Percentiles rank a stretch among this genome's conserved stretches.
These are phyloP conservation scores for Neodiprion fabricii DNA, from an alignment of 1,140 invertebrate genomes.

Conservation along the genomic window DNA sequence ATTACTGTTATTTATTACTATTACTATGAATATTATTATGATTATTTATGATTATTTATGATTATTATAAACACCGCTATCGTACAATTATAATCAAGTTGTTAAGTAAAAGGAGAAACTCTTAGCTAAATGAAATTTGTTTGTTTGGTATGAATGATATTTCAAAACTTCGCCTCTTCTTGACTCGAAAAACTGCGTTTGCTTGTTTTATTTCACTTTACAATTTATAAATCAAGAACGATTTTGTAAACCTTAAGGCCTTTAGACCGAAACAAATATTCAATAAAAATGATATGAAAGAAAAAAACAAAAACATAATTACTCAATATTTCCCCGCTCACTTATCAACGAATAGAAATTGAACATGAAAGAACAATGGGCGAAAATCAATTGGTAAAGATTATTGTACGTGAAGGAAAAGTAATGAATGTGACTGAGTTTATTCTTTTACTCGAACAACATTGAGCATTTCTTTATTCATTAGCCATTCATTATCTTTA, in stretches of 20 bases:
- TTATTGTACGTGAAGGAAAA: not conserved
- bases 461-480: conserved; percentile 49
- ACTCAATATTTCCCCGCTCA: not conserved
- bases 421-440: not conserved
- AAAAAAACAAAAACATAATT: not conserved
- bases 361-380: not conserved
- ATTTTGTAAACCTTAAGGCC: not conserved
- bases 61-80: too few species aligned
- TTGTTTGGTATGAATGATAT: not conserved
- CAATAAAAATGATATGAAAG: not conserved
- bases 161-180: too few species aligned
- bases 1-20: too few species aligned
- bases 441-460: conserved; percentile 52
- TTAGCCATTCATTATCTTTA: conserved; percentile 48
- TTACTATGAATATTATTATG: too few species aligned
- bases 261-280: not conserved
- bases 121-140: conserved; percentile 11
- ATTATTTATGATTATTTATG: too few species aligned
- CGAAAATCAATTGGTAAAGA: too few species aligned
- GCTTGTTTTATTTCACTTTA: not conserved
- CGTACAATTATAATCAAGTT: conserved; percentile 28
- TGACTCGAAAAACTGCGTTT: conserved; percentile 21
- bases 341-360: not conserved
- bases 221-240: not conserved
- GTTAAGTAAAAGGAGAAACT: conserved; percentile 40